A percentile compares a stretch with the other conserved stretches of the same genome.
phyloP scores from a whole-genome alignment of 2,888 invertebrate genomes.

The Pristionchus entomophagus region DNA sequence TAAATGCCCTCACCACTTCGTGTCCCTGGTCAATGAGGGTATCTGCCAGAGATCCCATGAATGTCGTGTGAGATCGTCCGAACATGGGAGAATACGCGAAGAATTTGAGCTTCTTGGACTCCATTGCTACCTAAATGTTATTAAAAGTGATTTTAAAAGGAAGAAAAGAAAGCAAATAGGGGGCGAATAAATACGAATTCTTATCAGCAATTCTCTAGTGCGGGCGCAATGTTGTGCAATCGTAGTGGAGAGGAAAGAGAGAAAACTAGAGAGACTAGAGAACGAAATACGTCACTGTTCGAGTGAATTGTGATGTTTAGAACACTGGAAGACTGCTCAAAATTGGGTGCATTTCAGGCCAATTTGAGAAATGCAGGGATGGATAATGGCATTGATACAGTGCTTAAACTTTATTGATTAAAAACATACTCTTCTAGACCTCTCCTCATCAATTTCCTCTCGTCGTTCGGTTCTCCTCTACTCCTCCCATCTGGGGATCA shows the following conservation, averaged over 20 bases:
- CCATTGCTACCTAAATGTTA: background rate
- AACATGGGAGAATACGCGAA: slow-evolving; percentile 41
- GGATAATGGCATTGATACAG: too few species aligned
- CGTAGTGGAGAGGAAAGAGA: background rate
- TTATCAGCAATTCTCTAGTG: background rate
- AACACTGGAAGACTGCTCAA: background rate
- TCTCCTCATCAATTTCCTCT: background rate
- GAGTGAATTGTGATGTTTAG: background rate
- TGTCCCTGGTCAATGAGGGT: slow-evolving; percentile 12
- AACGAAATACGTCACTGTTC: background rate
- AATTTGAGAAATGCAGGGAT: too few species aligned
- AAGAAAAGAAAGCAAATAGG: background rate
- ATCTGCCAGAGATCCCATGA: slow-evolving; percentile 21
- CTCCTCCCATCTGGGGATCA: background rate
- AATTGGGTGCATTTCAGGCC: too few species aligned
- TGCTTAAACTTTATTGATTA: too few species aligned
- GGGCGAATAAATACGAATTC: background rate
- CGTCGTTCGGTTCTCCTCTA: slow-evolving; percentile 6
- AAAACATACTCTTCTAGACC: background rate
- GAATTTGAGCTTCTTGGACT: slow-evolving; percentile 27
- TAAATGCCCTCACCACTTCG: slow-evolving; percentile 37
- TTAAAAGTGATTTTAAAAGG: too few species aligned
- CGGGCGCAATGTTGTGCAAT: slow-evolving; percentile 41
- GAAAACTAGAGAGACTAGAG: background rate
- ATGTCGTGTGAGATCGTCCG: slow-evolving; percentile 14